These are phyloP conservation scores for Chloroclystis v-ata DNA, from an alignment of 2,888 invertebrate species.

Conservation along the genomic window DNA sequence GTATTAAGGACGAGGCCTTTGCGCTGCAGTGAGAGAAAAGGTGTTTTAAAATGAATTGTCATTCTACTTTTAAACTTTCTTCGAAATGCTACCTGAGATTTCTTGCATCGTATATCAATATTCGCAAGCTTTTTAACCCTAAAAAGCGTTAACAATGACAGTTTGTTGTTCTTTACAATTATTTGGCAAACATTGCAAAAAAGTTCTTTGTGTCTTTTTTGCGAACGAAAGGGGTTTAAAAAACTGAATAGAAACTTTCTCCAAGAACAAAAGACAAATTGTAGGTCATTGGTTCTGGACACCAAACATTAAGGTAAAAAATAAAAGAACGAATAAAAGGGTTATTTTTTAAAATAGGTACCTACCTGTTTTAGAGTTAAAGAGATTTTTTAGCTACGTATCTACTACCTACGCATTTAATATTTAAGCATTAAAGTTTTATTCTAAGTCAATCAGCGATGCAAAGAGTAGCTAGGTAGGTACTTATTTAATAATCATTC, in stretches of 20 bases:
- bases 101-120: slow-evolving; percentile 38
- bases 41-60: not conserved
- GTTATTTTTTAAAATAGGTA: no score
- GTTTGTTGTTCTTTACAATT: slow-evolving; percentile 23
- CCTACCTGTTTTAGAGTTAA: no score
- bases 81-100: slow-evolving; percentile 35
- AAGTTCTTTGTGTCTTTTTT: slow-evolving; percentile 18
- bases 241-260: slow-evolving; percentile 57
- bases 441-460: no score
- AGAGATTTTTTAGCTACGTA: no score
- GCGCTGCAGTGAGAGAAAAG: not conserved
- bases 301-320: slow-evolving; percentile 52
- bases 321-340: slow-evolving; percentile 21
- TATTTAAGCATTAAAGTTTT: no score
- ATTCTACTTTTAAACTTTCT: slow-evolving; percentile 3
- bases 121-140: slow-evolving; percentile 11
- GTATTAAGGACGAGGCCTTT: no score
- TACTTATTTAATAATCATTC: no score
- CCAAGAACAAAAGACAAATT: slow-evolving; percentile 50
- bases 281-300: slow-evolving; percentile 43
- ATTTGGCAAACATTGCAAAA: slow-evolving; percentile 26
- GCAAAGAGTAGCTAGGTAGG: no score
- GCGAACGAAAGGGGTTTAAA: slow-evolving; percentile 61
- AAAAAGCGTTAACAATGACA: slow-evolving; percentile 5
- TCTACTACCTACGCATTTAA: no score